Conservation (phyloP, 2,888 invertebrate genomes). For the Machimus rusticus region DNA sequence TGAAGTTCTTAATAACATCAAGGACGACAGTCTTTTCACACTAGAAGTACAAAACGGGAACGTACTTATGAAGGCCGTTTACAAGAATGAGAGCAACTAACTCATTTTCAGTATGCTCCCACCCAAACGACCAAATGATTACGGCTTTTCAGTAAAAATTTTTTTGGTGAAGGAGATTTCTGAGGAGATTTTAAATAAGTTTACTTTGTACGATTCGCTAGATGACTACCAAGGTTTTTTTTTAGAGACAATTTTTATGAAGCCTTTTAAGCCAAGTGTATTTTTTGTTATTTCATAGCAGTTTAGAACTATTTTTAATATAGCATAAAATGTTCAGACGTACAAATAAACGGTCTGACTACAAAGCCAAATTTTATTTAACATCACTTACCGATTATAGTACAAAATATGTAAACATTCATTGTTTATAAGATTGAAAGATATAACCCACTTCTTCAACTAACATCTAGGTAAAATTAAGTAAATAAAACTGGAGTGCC, state of each 20-base stretch:
- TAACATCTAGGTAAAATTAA: neutral
- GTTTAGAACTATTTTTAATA: constrained; percentile 6
- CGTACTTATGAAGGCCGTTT: constrained; percentile 64
- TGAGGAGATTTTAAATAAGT: neutral
- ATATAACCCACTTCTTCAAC: too few species aligned
- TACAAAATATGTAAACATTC: too few species aligned
- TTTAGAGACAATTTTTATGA: constrained; percentile 33
- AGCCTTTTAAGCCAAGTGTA: constrained; percentile 21
- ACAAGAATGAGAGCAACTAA: constrained; percentile 56
- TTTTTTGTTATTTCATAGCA: neutral
- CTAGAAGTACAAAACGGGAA: constrained; percentile 67
- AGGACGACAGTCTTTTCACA: constrained; percentile 77
- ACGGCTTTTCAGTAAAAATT: neutral
- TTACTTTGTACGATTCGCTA: neutral
- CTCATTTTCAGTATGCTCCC: neutral
- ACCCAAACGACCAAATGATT: neutral
- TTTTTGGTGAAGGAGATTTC: constrained; percentile 20
- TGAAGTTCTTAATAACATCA: constrained; percentile 83
- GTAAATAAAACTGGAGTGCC: neutral
- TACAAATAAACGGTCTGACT: constrained; percentile 18
- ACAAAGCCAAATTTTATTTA: neutral
- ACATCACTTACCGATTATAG: neutral
- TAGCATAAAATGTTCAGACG: constrained; percentile 6
- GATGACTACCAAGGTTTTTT: neutral
- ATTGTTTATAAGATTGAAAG: too few species aligned